Percentiles rank a stretch among this genome's conserved stretches.
Evolutionary conservation across 2,888 invertebrate genomes (phyloP).

Genomic region (Polydrusus cervinus): DNA sequence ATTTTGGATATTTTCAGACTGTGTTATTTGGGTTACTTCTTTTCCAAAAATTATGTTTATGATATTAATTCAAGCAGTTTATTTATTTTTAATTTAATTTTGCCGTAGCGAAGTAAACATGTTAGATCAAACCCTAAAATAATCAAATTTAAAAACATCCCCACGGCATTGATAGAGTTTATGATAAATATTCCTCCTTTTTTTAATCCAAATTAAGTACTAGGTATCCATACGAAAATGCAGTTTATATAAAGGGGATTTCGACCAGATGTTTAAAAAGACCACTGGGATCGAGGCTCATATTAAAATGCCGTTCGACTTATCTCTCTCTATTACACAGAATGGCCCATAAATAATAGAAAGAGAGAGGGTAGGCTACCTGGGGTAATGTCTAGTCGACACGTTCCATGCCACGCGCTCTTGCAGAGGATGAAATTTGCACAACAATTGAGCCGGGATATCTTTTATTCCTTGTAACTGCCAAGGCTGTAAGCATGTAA

Average conservation of each 20-base stretch:
- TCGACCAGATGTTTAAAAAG: constrained; percentile 46
- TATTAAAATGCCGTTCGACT: constrained; percentile 41
- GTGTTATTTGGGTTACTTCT: no score
- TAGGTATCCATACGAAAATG: constrained; percentile 34
- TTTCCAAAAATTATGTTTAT: no score
- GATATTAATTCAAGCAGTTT: no score
- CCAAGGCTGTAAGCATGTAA: constrained; percentile 57
- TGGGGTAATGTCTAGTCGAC: constrained; percentile 65
- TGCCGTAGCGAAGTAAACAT: background rate
- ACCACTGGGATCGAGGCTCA: constrained; percentile 2
- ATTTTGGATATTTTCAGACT: no score
- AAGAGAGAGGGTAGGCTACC: constrained; percentile 51
- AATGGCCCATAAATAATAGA: background rate
- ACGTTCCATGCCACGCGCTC: constrained; percentile 70
- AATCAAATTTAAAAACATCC: background rate
- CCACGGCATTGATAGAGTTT: background rate
- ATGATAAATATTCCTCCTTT: constrained; percentile 12
- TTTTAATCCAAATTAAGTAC: constrained; percentile 20
- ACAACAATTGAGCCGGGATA: constrained; percentile 69
- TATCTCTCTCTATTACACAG: constrained; percentile 4
- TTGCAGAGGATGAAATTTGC: constrained; percentile 67
- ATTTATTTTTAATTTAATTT: no score
- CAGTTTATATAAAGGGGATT: constrained; percentile 41
- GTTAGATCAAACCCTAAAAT: background rate
- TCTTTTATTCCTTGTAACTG: constrained; percentile 68